Percentiles rank a stretch among this genome's conserved stretches.
phyloP scores from a whole-genome alignment of 2,797 vertebrate genomes.

The Lacerta viridis region DNA sequence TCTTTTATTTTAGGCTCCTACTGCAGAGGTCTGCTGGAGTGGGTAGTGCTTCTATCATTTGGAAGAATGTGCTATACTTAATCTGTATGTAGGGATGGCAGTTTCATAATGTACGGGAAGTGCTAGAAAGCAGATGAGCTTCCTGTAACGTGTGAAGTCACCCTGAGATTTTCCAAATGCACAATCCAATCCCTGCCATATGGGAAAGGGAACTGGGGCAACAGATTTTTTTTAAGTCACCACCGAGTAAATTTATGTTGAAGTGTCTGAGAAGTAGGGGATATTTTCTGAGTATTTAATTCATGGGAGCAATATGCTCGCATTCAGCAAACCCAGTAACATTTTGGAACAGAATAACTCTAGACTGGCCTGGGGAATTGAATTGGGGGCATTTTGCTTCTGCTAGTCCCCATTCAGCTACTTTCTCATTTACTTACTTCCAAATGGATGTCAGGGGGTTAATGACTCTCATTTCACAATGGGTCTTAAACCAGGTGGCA shows the following conservation, averaged over 20 bases:
- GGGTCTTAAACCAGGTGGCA: background rate
- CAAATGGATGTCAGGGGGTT: background rate
- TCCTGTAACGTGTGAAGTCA: slow-evolving; percentile 6
- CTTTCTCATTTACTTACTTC: background rate
- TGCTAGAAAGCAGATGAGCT: background rate
- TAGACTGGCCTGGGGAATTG: background rate
- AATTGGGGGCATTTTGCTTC: background rate
- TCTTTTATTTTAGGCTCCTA: slow-evolving; percentile 68
- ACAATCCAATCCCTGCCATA: slow-evolving; percentile 62
- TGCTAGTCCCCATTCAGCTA: background rate
- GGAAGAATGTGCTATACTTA: slow-evolving; percentile 64
- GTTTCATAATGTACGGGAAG: slow-evolving; percentile 16
- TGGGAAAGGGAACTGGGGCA: slow-evolving; percentile 62
- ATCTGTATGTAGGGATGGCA: slow-evolving; percentile 40
- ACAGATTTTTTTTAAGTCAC: slow-evolving; percentile 35
- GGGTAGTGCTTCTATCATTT: slow-evolving; percentile 68
- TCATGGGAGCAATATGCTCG: slow-evolving; percentile 40
- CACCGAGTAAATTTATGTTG: slow-evolving; percentile 46
- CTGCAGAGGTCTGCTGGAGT: slow-evolving; percentile 69
- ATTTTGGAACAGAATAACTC: slow-evolving; percentile 4
- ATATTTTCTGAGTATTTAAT: slow-evolving; percentile 49
- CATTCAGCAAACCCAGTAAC: slow-evolving; percentile 35
- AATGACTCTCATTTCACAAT: background rate
- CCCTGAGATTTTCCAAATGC: slow-evolving; percentile 70
- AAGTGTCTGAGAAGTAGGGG: slow-evolving; percentile 18